Percentiles rank a stretch among this genome's conserved stretches.
phyloP scores from a whole-genome alignment of 1,140 invertebrate species.

The roundworm (Caenorhabditis elegans) region DNA sequence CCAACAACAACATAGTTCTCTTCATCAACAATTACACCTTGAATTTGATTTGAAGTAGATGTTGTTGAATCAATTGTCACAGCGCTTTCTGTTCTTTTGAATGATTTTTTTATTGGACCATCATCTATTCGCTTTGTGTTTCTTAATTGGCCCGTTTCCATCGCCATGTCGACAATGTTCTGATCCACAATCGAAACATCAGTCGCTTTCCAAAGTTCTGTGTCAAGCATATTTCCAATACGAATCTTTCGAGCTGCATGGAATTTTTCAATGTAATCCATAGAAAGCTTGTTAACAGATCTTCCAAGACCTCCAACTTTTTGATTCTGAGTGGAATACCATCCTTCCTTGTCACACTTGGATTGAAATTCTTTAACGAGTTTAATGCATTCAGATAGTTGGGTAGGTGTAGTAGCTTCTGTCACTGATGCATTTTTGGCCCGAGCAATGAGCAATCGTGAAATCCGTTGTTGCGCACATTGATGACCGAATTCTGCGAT shows the following conservation, averaged over 20 bases:
- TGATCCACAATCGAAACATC: constrained; percentile 86
- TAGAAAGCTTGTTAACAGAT: constrained; percentile 53
- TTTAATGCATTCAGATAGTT: constrained; percentile 68
- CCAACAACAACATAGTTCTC: constrained; percentile 75
- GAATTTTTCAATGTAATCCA: constrained; percentile 81
- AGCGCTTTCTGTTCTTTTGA: constrained; percentile 3
- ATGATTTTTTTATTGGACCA: not conserved
- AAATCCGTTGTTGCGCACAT: constrained; percentile 51
- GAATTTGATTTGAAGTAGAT: not conserved
- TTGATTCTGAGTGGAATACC: constrained; percentile 17
- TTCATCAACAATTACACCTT: constrained; percentile 45
- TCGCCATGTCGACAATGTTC: constrained; percentile 77
- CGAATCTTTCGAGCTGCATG: constrained; percentile 84
- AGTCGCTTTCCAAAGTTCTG: constrained; percentile 89
- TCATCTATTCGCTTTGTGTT: not conserved
- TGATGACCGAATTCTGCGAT: constrained; percentile 44
- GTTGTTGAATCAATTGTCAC: not conserved
- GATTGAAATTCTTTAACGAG: constrained; percentile 66
- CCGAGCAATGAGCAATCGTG: constrained; percentile 44
- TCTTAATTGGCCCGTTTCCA: constrained; percentile 62
- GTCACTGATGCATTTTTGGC: constrained; percentile 28
- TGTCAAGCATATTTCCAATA: constrained; percentile 79
- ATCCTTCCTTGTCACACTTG: constrained; percentile 5
- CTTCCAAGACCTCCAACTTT: not conserved
- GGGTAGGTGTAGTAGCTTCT: not conserved